Conservation (phyloP, 2,888 invertebrate genomes). For the Pseudococcus jackbeardsleyi region DNA sequence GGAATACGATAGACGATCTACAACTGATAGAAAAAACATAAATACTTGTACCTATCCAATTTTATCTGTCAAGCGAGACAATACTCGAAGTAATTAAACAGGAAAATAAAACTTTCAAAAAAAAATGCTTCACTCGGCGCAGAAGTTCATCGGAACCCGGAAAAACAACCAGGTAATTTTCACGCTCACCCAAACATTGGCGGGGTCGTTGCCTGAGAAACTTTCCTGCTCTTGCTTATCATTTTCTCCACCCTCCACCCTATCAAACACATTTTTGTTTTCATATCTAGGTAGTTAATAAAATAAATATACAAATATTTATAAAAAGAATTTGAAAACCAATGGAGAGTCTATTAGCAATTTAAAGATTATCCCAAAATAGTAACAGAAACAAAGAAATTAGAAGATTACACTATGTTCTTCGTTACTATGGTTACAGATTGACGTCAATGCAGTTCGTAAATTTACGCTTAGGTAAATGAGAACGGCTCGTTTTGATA, state of each 20-base stretch:
- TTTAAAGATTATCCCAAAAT: constrained; percentile 64
- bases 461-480: constrained; percentile 65
- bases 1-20: too few species aligned
- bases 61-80: too few species aligned
- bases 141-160: constrained; percentile 15
- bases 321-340: constrained; percentile 32
- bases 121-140: too few species aligned
- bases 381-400: constrained; percentile 65
- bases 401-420: constrained; percentile 62
- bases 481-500: constrained; percentile 56
- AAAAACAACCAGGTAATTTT: neutral
- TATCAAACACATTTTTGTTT: neutral
- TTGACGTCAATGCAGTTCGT: constrained; percentile 65
- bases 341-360: constrained; percentile 47
- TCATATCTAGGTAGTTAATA: neutral
- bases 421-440: constrained; percentile 63
- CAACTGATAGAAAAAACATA: too few species aligned
- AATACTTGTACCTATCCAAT: too few species aligned
- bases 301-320: constrained; percentile 35
- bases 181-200: constrained; percentile 25
- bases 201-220: constrained; percentile 10
- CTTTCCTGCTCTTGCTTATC: neutral
- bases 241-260: neutral
- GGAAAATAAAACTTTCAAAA: too few species aligned
- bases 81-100: too few species aligned